A percentile compares a stretch with the other conserved stretches of the same genome.
phyloP scores from a whole-genome alignment of 2,113 vertebrate genomes.

The Felis chaus region DNA sequence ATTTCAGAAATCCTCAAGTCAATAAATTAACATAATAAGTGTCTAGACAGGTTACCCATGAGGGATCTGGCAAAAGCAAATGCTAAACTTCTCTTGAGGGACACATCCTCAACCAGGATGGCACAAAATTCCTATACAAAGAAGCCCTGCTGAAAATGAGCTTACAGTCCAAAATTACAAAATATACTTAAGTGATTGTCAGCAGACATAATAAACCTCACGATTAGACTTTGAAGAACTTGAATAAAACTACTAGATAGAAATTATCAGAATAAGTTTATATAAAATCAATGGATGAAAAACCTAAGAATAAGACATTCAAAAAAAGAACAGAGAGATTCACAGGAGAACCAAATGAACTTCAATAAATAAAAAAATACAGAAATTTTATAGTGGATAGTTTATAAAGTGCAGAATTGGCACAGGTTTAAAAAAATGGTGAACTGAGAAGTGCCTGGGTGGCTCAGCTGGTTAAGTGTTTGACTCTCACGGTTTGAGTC shows the following conservation, averaged over 20 bases:
- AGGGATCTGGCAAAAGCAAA: background rate
- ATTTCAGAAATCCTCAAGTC: background rate
- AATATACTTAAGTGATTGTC: background rate
- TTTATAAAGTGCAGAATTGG: conserved; percentile 13
- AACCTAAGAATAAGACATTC: background rate
- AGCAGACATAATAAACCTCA: background rate
- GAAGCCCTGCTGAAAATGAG: background rate
- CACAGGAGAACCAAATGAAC: background rate
- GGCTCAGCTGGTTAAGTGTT: too few species aligned
- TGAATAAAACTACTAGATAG: background rate
- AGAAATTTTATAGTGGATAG: background rate
- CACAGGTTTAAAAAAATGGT: background rate
- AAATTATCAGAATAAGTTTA: background rate
- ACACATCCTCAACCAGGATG: background rate
- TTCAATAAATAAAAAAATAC: background rate
- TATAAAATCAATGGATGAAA: background rate
- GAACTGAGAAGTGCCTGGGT: background rate
- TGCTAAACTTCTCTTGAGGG: background rate
- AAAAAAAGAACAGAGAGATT: background rate
- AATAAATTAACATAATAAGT: background rate
- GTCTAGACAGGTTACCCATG: background rate
- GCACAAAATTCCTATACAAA: background rate
- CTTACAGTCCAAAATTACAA: background rate
- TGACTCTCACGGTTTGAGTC: too few species aligned
- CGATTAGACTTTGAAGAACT: background rate